Percentiles rank a stretch among this genome's conserved stretches.
These are phyloP conservation scores for Drosophila bipectinata DNA, from an alignment of 1,140 invertebrate genomes.

Conservation along the genomic window DNA sequence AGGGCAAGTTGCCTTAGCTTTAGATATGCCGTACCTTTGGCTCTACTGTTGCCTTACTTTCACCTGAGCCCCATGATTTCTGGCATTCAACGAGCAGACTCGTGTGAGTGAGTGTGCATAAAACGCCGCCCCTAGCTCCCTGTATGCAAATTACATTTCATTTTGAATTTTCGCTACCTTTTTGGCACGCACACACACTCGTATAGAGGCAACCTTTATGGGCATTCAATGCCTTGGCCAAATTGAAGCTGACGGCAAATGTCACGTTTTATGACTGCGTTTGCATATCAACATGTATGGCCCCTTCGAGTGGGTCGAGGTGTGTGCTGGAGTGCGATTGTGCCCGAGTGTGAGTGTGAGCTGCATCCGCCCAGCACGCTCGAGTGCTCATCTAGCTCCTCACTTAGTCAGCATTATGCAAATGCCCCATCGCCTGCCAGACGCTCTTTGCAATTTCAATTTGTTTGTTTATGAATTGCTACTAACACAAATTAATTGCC, in stretches of 20 bases:
- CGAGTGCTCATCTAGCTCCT: constrained; percentile 22
- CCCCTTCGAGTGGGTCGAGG: background rate
- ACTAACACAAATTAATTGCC: constrained; percentile 47
- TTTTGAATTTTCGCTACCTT: constrained; percentile 70
- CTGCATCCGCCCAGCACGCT: constrained; percentile 30
- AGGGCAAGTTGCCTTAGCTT: constrained; percentile 58
- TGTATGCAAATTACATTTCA: constrained; percentile 70
- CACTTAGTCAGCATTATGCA: constrained; percentile 66
- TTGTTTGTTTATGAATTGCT: constrained; percentile 58
- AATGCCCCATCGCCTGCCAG: constrained; percentile 29
- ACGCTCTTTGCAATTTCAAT: constrained; percentile 50
- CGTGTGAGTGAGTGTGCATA: constrained; percentile 56
- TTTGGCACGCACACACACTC: constrained; percentile 29
- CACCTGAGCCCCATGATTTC: constrained; percentile 33
- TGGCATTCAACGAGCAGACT: constrained; percentile 16
- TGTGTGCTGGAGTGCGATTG: background rate
- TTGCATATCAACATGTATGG: constrained; percentile 67
- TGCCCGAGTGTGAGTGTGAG: background rate
- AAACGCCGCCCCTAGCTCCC: constrained; percentile 45
- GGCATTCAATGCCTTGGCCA: constrained; percentile 59
- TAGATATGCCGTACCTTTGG: constrained; percentile 43
- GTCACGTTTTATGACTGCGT: constrained; percentile 75
- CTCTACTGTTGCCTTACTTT: constrained; percentile 24
- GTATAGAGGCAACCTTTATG: constrained; percentile 43
- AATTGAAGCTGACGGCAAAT: constrained; percentile 69